Base-by-base conservation (phyloP, 2,888 invertebrate genomes). In the Mythimna ferrago region DNA sequence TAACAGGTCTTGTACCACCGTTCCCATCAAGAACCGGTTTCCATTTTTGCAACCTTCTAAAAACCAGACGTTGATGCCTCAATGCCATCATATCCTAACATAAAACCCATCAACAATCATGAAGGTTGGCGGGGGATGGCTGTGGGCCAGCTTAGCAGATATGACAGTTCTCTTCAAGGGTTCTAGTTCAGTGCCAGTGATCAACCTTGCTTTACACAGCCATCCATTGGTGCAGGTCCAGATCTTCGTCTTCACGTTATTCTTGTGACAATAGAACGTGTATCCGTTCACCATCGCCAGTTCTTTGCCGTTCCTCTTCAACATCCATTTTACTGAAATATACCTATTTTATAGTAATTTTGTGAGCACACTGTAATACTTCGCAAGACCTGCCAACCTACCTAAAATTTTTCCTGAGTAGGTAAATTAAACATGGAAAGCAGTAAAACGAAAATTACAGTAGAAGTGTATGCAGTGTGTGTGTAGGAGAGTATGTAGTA, bases 121-220 rank as follows among this genome's bases (percentile, higher is more conserved):
- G 62, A 84, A 90, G 0, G 73, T 76, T 0, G 88, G 88, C 0
- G 86, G 85, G 7, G 93, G 92, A 78, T 96, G 97, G 62, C 91
- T 94, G 74, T 96, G 97, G 65, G 94, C 92, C 65, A 96, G 91
- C 76, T 93, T 95, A 5, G 94, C 78, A 16, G 83, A 68, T 4
- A 83, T 1, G 2, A 87, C 2, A 0, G 10, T 32, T 1, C 87
- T 71, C 26, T 76, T 60, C n/a, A 10, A 2, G 10, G 86, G 72
- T 7, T 53, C 54, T 7, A 38, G 9, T 5, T 76, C 66, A 41
- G 14, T 81, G 58, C 66, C 61, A 2, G 83, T 83, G 48, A 87
- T 87, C n/a, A 90, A 66, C 16, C 88, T 81, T 0, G 90, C 88
- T 35, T 83, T 86, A 64, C 92, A 90, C 2, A 80, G 76, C 44